phyloP scores from a whole-genome alignment of 2,888 invertebrate species.

The Morpho helenor region DNA sequence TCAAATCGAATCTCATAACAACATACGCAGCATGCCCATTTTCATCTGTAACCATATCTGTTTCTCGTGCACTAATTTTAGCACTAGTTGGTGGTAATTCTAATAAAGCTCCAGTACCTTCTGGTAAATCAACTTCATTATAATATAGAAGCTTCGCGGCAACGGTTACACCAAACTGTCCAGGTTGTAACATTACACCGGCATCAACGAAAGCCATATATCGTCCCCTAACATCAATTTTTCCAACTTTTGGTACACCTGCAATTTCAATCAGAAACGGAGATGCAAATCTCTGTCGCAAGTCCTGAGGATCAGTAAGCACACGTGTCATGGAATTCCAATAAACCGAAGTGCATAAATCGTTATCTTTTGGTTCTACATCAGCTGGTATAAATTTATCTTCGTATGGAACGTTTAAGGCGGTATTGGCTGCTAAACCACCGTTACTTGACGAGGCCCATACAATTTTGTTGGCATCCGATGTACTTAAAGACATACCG shows the following conservation, averaged over 20 bases:
- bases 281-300: constrained; percentile 41
- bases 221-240: constrained; percentile 56
- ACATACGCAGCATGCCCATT: constrained; percentile 50
- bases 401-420: constrained; percentile 41
- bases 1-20: constrained; percentile 55
- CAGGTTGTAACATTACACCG: constrained; percentile 53
- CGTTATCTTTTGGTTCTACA: constrained; percentile 33
- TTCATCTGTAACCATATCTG: constrained; percentile 46
- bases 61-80: constrained; percentile 48
- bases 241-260: constrained; percentile 56
- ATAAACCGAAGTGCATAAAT: constrained; percentile 47
- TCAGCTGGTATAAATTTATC: constrained; percentile 53
- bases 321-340: constrained; percentile 65
- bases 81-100: constrained; percentile 59
- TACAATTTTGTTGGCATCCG: constrained; percentile 44
- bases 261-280: constrained; percentile 62
- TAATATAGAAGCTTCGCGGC: constrained; percentile 47
- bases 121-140: constrained; percentile 46
- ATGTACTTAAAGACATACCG: constrained; percentile 50
- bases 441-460: constrained; percentile 55
- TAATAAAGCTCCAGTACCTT: constrained; percentile 43
- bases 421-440: constrained; percentile 48
- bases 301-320: constrained; percentile 46
- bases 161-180: constrained; percentile 48
- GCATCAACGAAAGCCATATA: constrained; percentile 62